Percentiles rank a stretch among this genome's conserved stretches.
These are phyloP conservation scores for Pseudois nayaur DNA, from an alignment of 2,113 vertebrate genomes.

Conservation along the genomic window DNA sequence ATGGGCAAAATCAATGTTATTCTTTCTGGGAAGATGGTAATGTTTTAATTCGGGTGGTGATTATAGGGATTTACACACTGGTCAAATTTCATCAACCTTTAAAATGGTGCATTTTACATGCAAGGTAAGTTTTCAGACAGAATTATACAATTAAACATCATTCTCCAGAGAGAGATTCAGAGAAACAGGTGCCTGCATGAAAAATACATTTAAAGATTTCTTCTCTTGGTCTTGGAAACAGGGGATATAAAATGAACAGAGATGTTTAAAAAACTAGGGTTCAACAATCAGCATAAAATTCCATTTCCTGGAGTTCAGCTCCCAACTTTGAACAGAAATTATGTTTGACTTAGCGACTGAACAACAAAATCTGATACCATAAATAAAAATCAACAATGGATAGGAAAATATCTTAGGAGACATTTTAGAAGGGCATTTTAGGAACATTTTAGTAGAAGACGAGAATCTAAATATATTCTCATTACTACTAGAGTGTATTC, in stretches of 20 bases:
- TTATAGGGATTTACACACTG: background rate
- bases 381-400: background rate
- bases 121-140: constrained; percentile 65
- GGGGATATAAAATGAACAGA: constrained; percentile 68
- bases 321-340: constrained; percentile 66
- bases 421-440: background rate
- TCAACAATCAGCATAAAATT: constrained; percentile 71
- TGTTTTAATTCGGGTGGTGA: background rate
- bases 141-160: constrained; percentile 64
- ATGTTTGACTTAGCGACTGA: background rate
- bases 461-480: background rate
- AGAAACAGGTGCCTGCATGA: constrained; percentile 72
- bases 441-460: background rate
- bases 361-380: background rate
- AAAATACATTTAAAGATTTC: constrained; percentile 75
- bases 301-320: constrained; percentile 62
- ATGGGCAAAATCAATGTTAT: constrained; percentile 41
- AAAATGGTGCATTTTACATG: background rate
- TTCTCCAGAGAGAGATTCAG: constrained; percentile 72
- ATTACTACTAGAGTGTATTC: background rate
- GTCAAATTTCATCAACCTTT: background rate
- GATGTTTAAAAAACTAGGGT: constrained; percentile 75
- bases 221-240: constrained; percentile 55
- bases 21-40: background rate
- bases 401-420: background rate